phyloP scores from a whole-genome alignment of 2,797 vertebrate species.

The Sebastes hubbsi region DNA sequence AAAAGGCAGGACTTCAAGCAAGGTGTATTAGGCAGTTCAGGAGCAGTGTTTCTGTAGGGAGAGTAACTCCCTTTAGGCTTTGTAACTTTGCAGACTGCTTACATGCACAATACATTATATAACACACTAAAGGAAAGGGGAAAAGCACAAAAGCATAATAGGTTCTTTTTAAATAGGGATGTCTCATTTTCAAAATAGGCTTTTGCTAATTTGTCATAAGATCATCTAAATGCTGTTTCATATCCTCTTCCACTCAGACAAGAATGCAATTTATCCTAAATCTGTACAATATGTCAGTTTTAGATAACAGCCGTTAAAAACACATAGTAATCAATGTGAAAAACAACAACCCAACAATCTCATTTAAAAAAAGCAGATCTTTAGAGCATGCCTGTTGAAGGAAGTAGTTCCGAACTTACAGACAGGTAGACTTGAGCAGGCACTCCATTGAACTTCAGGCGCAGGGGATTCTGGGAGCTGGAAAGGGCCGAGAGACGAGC shows the following conservation, averaged over 20 bases:
- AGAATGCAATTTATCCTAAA: background rate
- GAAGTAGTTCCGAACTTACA: constrained; percentile 68
- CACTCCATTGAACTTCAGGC: constrained; percentile 81
- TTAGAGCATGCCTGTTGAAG: background rate
- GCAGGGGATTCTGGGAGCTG: constrained; percentile 78
- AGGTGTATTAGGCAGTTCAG: too few species aligned
- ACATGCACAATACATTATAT: too few species aligned
- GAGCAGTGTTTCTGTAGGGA: too few species aligned
- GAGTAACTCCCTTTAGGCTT: too few species aligned
- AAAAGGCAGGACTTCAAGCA: too few species aligned
- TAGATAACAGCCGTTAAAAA: background rate
- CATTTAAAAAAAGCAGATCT: background rate
- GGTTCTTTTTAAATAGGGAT: too few species aligned
- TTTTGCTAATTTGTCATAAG: background rate
- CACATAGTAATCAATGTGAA: background rate
- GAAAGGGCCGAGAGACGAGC: constrained; percentile 78
- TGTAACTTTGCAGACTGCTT: too few species aligned
- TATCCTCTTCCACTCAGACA: background rate
- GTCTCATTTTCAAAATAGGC: too few species aligned
- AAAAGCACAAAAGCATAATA: too few species aligned
- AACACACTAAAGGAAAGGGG: too few species aligned
- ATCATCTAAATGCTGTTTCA: background rate
- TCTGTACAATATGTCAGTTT: background rate
- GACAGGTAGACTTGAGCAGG: constrained; percentile 83
- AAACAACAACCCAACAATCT: background rate